Conservation (phyloP, 2,888 invertebrate species). For the Corythucha ciliata region DNA sequence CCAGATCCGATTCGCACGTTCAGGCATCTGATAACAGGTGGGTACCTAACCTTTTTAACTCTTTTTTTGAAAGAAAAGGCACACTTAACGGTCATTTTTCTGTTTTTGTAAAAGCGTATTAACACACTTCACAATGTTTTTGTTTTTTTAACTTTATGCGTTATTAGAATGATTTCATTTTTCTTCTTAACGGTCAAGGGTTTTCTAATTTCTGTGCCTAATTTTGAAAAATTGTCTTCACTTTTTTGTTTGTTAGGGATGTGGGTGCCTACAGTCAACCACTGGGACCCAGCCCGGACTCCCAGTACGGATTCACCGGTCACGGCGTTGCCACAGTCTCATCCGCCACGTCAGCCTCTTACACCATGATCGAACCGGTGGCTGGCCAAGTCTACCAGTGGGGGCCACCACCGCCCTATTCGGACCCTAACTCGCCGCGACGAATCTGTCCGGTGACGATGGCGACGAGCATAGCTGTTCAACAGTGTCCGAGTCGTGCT, state of each 20-base stretch:
- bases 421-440: slow-evolving; percentile 37
- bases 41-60: no score
- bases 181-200: neutral
- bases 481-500: slow-evolving; percentile 18
- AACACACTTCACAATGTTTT: neutral
- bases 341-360: slow-evolving; percentile 28
- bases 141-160: neutral
- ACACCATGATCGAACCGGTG: slow-evolving; percentile 39
- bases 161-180: neutral
- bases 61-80: no score
- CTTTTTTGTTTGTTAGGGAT: slow-evolving; percentile 21
- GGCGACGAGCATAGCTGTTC: slow-evolving; percentile 9
- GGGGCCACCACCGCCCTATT: slow-evolving; percentile 82
- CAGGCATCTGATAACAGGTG: slow-evolving; percentile 35
- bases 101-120: neutral
- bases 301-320: slow-evolving; percentile 59
- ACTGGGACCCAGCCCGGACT: slow-evolving; percentile 61
- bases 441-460: slow-evolving; percentile 18
- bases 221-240: neutral
- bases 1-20: slow-evolving; percentile 38
- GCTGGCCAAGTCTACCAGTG: slow-evolving; percentile 47
- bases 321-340: slow-evolving; percentile 36
- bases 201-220: neutral
- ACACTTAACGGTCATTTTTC: neutral
- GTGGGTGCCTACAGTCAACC: slow-evolving; percentile 46